Evolutionary conservation across 2,797 vertebrate genomes (phyloP).

Genomic region (Danionella dracula): DNA sequence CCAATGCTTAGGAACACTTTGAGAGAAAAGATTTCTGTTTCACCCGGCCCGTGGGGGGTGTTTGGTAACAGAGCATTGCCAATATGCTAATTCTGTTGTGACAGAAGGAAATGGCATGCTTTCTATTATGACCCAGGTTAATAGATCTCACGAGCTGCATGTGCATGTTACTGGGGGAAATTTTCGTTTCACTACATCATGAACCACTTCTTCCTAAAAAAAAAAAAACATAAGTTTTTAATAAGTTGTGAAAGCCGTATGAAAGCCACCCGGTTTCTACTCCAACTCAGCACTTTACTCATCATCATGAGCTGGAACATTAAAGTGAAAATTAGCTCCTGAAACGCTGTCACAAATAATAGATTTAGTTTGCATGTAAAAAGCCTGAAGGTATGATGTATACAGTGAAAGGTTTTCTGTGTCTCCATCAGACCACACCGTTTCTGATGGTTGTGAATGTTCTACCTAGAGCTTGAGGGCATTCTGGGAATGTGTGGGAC

Average conservation of each 20-base stretch:
- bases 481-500: background rate
- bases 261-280: too few species aligned
- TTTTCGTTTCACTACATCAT: too few species aligned
- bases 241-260: too few species aligned
- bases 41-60: background rate
- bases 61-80: background rate
- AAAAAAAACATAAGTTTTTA: too few species aligned
- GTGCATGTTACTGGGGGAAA: too few species aligned
- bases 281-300: background rate
- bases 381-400: background rate
- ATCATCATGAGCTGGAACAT: background rate
- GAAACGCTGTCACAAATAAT: background rate
- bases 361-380: background rate
- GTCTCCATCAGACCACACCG: background rate
- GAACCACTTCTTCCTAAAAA: too few species aligned
- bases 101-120: background rate
- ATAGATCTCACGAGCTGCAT: background rate
- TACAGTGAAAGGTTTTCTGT: background rate
- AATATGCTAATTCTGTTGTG: conserved; percentile 8
- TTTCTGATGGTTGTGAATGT: background rate
- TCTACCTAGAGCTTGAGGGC: background rate
- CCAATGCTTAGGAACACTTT: background rate
- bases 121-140: conserved; percentile 9
- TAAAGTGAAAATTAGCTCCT: background rate
- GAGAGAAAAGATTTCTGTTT: conserved; percentile 25